Conservation (phyloP, 2,888 invertebrate species). For the Epistrophella euchroma region DNA sequence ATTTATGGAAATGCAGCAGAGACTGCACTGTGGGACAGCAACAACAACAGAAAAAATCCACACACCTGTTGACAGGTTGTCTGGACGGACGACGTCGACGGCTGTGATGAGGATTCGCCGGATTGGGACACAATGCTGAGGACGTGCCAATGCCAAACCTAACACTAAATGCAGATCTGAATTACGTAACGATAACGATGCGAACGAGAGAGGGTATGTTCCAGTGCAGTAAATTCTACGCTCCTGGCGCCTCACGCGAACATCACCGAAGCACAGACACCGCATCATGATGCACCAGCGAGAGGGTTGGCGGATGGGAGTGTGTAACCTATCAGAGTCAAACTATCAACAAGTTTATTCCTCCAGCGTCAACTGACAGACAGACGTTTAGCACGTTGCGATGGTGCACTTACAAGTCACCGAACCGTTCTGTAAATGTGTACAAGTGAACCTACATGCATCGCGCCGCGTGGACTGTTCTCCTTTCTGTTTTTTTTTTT, state of each 20-base stretch:
- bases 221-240: slow-evolving; percentile 46
- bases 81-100: slow-evolving; percentile 26
- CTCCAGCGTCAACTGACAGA: slow-evolving; percentile 64
- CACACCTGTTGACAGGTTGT: slow-evolving; percentile 69
- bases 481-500: slow-evolving; percentile 46
- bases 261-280: slow-evolving; percentile 27
- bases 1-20: slow-evolving; percentile 60
- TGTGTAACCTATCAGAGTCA: slow-evolving; percentile 39
- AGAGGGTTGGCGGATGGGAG: slow-evolving; percentile 15
- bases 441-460: slow-evolving; percentile 43
- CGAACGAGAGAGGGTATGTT: slow-evolving; percentile 56
- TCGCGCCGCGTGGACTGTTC: slow-evolving; percentile 45
- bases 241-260: slow-evolving; percentile 70
- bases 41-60: slow-evolving; percentile 27
- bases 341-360: slow-evolving; percentile 73
- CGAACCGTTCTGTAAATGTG: slow-evolving; percentile 64
- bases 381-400: slow-evolving; percentile 54
- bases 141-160: slow-evolving; percentile 58
- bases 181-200: slow-evolving; percentile 58
- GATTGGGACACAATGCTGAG: slow-evolving; percentile 51
- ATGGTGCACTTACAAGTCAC: slow-evolving; percentile 71
- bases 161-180: slow-evolving; percentile 51
- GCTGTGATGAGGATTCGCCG: slow-evolving; percentile 12
- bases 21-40: slow-evolving; percentile 11
- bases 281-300: slow-evolving; percentile 41